Base-by-base conservation (phyloP, 2,797 vertebrate species). In the Enteromius radiatus region DNA sequence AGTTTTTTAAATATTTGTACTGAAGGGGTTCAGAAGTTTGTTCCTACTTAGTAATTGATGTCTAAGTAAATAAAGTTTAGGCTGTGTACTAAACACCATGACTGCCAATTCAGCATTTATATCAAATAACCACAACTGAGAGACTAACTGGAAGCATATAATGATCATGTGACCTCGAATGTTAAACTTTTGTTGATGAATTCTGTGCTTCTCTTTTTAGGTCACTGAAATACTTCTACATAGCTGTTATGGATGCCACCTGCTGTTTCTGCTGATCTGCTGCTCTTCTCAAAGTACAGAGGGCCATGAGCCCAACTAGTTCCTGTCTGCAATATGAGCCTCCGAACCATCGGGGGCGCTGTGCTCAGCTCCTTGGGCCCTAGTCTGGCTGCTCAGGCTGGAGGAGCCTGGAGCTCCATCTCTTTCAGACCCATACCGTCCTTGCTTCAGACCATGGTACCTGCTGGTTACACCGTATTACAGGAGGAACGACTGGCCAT, bases 401-500 rank as follows among this genome's bases (percentile, higher is more conserved):
- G 90, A n/a, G 92, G 93, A 59, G 91, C 94, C 77, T 96, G 96
- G 95, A 96, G 91, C 49, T 8, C 95, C 86, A 86, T 95, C 75
- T 91, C 92, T 85, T 88, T 97, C 70, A 96, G 93, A 87, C 93
- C 95, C 3, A 79, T 95, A 91, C 94, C 96, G 15, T 95, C 95
- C 0, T 87, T 97, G 15, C 92, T 98, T 87, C 92, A 96, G 86
- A 97, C 94, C 85, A 98, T 98, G 97, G 98, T 98, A 81, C 97
- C 98, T 4, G 93, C 95, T 15, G 96, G 95, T 84, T 98, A 97
- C 87, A 96, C 95, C 88, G 96, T 96, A 73, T 95, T 94, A 52
- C 97, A 96, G 90, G 97, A 99, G 77, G 97, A 98, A 86, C 93
- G 96, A 49, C 92, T 97, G 80, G 94, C 97, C 85, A 97, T 97